Conservation (phyloP, 2,888 invertebrate species). For the Ceramica pisi region DNA sequence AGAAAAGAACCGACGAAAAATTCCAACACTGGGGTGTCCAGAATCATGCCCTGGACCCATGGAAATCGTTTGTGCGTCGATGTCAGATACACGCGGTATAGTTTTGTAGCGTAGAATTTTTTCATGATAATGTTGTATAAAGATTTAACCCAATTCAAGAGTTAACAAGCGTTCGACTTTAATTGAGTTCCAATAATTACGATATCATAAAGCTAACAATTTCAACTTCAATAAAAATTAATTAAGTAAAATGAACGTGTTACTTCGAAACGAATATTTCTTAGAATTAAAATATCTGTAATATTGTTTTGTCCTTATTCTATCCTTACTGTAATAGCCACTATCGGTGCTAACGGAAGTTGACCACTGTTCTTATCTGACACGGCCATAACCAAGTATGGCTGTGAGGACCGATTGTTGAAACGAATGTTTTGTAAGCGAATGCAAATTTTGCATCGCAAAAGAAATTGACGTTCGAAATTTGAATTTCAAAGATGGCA, state of each 20-base stretch:
- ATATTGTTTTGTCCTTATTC: conserved; percentile 74
- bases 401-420: conserved; percentile 60
- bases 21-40: too few relatives aligned
- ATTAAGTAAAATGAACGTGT: conserved; percentile 27
- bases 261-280: conserved; percentile 59
- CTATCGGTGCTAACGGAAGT: conserved; percentile 79
- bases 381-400: conserved; percentile 53
- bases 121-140: neutral
- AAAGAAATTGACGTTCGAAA: neutral
- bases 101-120: neutral
- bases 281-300: conserved; percentile 68
- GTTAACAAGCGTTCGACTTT: neutral
- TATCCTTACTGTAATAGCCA: conserved; percentile 68
- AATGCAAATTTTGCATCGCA: conserved; percentile 32
- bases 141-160: neutral
- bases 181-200: conserved; percentile 29
- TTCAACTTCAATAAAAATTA: conserved; percentile 28
- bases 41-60: too few relatives aligned
- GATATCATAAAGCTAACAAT: conserved; percentile 24
- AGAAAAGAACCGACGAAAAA: too few relatives aligned
- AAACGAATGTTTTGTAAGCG: conserved; percentile 63
- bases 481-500: conserved; percentile 14
- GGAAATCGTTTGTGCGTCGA: too few relatives aligned
- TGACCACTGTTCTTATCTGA: conserved; percentile 81
- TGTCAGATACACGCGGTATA: too few relatives aligned